These are phyloP conservation scores for Etheostoma cragini DNA, from an alignment of 2,113 vertebrate genomes.

Conservation along the genomic window DNA sequence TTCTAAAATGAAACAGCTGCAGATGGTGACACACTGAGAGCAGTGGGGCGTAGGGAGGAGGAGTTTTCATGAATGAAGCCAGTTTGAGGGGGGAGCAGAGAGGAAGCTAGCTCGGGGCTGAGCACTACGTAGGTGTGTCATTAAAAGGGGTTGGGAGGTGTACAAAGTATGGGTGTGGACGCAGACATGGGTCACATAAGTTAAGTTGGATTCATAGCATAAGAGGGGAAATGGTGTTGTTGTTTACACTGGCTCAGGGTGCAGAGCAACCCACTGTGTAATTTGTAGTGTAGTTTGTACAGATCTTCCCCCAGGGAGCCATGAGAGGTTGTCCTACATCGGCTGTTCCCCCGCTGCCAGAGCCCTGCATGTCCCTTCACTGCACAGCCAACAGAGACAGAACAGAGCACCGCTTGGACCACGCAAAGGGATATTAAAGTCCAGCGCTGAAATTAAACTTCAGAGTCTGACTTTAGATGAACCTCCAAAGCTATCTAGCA, in stretches of 20 bases:
- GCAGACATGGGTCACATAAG: constrained; percentile 72
- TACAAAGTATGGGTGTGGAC: constrained; percentile 69
- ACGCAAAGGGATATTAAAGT: constrained; percentile 67
- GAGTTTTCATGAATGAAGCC: constrained; percentile 84
- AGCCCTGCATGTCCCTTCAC: constrained; percentile 51
- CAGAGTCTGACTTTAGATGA: constrained; percentile 67
- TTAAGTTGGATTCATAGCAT: constrained; percentile 74
- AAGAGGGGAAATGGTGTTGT: constrained; percentile 72
- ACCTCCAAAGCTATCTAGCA: constrained; percentile 74
- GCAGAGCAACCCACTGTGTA: constrained; percentile 80
- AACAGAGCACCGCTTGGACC: constrained; percentile 73
- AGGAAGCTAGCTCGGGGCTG: constrained; percentile 56
- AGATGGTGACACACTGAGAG: constrained; percentile 73
- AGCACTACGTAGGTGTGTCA: constrained; percentile 75
- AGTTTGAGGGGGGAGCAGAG: constrained; percentile 69
- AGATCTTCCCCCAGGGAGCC: constrained; percentile 75
- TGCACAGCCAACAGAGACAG: constrained; percentile 56
- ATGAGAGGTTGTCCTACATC: constrained; percentile 67
- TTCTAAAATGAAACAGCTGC: constrained; percentile 88
- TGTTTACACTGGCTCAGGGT: constrained; percentile 76
- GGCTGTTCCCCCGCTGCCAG: constrained; percentile 57
- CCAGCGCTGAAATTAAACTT: constrained; percentile 73
- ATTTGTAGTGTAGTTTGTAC: constrained; percentile 79
- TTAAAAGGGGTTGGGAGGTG: constrained; percentile 60
- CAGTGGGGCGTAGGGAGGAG: constrained; percentile 58